A percentile compares a stretch with the other conserved stretches of the same genome.
phyloP scores from a whole-genome alignment of 2,113 vertebrate species.

The Marcusenius ussheri region DNA sequence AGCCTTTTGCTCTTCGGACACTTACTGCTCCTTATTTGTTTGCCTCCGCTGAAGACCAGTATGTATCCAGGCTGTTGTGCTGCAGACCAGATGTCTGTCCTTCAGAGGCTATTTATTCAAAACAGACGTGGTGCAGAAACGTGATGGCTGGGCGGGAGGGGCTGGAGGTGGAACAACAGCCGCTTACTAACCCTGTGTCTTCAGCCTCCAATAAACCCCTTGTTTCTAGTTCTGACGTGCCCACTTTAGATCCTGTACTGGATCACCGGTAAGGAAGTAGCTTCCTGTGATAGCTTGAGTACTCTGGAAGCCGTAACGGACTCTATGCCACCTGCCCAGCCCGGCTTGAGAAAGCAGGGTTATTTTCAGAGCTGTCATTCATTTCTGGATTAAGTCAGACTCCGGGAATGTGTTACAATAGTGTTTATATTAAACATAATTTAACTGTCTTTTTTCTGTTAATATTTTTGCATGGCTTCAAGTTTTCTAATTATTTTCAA shows the following conservation, averaged over 20 bases:
- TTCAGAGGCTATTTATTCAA: not conserved
- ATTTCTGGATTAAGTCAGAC: not conserved
- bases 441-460: not conserved
- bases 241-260: not conserved
- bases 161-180: not conserved
- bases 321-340: not conserved
- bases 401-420: not conserved
- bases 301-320: not conserved
- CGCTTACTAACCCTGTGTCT: not conserved
- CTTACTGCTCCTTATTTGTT: not conserved
- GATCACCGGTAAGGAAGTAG: not conserved
- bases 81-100: not conserved
- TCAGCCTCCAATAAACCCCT: not conserved
- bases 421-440: not conserved
- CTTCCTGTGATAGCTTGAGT: not conserved
- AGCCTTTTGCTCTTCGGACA: not conserved
- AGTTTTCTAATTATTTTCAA: not conserved
- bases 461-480: not conserved
- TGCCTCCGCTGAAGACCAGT: not conserved
- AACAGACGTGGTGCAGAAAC: not conserved
- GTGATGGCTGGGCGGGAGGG: too few relatives aligned
- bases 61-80: not conserved
- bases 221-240: conserved; percentile 8
- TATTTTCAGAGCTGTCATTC: not conserved
- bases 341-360: not conserved